These are phyloP conservation scores for Gadopsis bispinosus DNA, from an alignment of 2,797 vertebrate genomes.

Conservation along the genomic window DNA sequence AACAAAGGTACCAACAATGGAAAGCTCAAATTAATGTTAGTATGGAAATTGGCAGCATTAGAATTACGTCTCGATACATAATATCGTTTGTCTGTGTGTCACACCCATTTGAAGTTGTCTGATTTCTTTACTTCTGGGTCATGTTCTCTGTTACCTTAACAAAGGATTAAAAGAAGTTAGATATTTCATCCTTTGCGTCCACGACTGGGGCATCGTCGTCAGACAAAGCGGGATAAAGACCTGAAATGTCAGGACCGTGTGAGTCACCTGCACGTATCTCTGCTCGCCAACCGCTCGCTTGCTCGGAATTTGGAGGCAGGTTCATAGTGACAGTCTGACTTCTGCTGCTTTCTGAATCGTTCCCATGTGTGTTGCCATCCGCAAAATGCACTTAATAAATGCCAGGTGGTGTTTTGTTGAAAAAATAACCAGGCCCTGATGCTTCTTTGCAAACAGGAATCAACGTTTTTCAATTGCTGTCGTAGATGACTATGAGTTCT, in stretches of 20 bases:
- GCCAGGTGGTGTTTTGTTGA: constrained; percentile 7
- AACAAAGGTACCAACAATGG: not conserved
- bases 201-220: too few species aligned
- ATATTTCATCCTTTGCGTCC: not conserved
- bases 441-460: not conserved
- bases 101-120: not conserved
- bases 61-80: not conserved
- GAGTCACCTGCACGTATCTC: not conserved
- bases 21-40: not conserved
- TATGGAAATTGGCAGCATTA: not conserved
- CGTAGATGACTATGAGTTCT: not conserved
- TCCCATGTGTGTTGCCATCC: constrained; percentile 16
- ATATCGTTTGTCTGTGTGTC: not conserved
- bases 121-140: too few species aligned
- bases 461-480: not conserved
- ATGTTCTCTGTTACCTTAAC: not conserved
- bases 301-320: not conserved
- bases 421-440: constrained; percentile 4
- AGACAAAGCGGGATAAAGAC: not conserved
- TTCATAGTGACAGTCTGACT: not conserved
- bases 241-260: not conserved
- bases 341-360: constrained; percentile 16
- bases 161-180: too few species aligned
- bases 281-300: not conserved
- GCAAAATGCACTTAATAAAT: not conserved